phyloP scores from a whole-genome alignment of 2,113 vertebrate genomes.

The Pipra filicauda region DNA sequence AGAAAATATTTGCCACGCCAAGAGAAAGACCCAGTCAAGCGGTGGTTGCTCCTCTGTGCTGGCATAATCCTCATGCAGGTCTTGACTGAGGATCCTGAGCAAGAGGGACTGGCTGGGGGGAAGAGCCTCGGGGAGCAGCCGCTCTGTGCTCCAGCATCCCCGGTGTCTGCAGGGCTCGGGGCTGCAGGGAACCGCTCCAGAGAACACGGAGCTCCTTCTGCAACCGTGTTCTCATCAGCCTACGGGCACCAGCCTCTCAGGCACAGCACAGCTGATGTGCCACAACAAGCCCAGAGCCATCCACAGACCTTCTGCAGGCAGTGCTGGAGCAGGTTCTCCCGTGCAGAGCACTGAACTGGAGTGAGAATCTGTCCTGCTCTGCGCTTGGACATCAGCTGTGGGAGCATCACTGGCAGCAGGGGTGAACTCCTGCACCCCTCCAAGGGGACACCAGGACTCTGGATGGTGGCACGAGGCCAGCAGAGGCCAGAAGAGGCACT shows the following conservation, averaged over 20 bases:
- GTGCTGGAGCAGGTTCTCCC: not conserved
- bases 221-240: not conserved
- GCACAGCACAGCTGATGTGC: not conserved
- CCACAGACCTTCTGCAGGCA: rapidly evolving
- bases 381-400: not conserved
- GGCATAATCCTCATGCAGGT: conserved; percentile 44
- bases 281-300: not conserved
- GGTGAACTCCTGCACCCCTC: not conserved
- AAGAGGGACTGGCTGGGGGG: not conserved
- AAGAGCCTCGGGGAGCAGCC: not conserved
- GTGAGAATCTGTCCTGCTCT: not conserved
- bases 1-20: conserved; percentile 44
- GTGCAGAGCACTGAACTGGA: not conserved
- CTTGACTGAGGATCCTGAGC: not conserved
- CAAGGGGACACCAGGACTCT: not conserved
- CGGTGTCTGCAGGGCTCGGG: rapidly evolving
- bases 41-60: conserved; percentile 43
- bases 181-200: not conserved
- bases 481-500: not conserved
- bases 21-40: conserved; percentile 32
- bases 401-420: not conserved
- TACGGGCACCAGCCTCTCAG: not conserved
- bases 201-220: rapidly evolving
- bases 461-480: not conserved
- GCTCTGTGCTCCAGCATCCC: not conserved